Percentiles rank a stretch among this genome's conserved stretches.
Conservation (phyloP, 2,797 vertebrate genomes). For the Sebastes nivosus region DNA sequence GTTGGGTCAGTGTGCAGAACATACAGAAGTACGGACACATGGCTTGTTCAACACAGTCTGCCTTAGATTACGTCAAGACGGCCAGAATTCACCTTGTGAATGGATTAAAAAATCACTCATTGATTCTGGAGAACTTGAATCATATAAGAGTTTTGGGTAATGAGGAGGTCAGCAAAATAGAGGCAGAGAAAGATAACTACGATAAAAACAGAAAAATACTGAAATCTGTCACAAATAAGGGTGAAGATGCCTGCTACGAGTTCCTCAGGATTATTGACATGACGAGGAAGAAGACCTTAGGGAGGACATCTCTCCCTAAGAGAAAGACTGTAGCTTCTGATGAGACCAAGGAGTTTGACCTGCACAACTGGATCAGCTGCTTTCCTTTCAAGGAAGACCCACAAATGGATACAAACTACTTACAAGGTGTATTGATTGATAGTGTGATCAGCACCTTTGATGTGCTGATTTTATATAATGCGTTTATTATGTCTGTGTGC, state of each 20-base stretch:
- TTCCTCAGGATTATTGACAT: not conserved
- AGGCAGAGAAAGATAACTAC: not conserved
- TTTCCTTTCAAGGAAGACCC: conserved; percentile 28
- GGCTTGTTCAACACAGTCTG: conserved; percentile 34
- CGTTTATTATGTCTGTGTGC: not conserved
- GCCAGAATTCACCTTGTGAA: not conserved
- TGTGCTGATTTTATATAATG: not conserved
- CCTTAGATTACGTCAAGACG: not conserved
- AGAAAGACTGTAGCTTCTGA: not conserved
- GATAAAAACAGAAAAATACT: conserved; percentile 16
- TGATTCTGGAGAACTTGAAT: conserved; percentile 39
- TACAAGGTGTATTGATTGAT: conserved; percentile 8
- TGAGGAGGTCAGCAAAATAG: conserved; percentile 19
- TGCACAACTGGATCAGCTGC: conserved; percentile 40
- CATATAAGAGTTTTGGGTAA: not conserved
- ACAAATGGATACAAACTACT: not conserved
- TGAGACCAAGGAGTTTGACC: not conserved
- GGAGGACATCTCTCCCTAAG: not conserved
- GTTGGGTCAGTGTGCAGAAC: not conserved
- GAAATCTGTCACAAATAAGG: conserved; percentile 1
- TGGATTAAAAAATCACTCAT: not conserved
- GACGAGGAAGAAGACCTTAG: not conserved
- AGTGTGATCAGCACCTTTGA: not conserved
- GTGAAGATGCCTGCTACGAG: conserved; percentile 32
- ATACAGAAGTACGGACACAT: not conserved